Percentiles rank a stretch among this genome's conserved stretches.
Evolutionary conservation across 2,888 invertebrate species (phyloP).

Genomic region (Quadroppia sp.): DNA sequence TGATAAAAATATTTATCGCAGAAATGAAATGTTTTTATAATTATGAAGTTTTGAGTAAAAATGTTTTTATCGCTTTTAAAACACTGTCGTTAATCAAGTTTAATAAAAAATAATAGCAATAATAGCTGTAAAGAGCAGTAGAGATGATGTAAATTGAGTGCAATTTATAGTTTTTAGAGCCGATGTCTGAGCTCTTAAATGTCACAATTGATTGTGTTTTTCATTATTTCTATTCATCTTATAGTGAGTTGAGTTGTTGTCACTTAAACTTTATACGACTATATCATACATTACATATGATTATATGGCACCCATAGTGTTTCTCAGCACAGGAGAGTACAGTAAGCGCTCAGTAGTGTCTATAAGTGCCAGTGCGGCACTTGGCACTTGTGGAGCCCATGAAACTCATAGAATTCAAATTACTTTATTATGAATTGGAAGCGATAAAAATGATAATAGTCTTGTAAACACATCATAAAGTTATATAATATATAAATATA

Average conservation of each 20-base stretch:
- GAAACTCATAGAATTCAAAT: conserved; percentile 32
- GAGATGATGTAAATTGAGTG: neutral
- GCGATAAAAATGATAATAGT: conserved; percentile 34
- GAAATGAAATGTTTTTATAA: neutral
- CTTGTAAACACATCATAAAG: conserved; percentile 36
- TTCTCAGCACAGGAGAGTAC: neutral
- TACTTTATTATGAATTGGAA: conserved; percentile 33
- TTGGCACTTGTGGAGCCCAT: conserved; percentile 29
- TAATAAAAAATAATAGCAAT: conserved; percentile 13
- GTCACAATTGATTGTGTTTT: conserved; percentile 16
- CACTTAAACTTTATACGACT: conserved; percentile 29
- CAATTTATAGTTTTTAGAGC: conserved; percentile 11
- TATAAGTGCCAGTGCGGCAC: neutral
- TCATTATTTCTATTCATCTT: conserved; percentile 30
- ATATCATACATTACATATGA: conserved; percentile 33
- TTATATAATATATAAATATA: conserved; percentile 15
- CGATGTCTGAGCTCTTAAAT: neutral
- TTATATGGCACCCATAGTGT: conserved; percentile 35
- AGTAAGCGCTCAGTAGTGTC: neutral
- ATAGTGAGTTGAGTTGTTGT: conserved; percentile 17
- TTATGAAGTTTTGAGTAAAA: neutral
- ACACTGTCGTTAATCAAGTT: conserved; percentile 6
- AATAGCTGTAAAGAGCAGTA: neutral
- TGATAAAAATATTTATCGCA: neutral
- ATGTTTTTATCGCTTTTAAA: conserved; percentile 12